Base-by-base conservation (phyloP, 2,113 vertebrate genomes). In the Elaphurus davidianus region DNA sequence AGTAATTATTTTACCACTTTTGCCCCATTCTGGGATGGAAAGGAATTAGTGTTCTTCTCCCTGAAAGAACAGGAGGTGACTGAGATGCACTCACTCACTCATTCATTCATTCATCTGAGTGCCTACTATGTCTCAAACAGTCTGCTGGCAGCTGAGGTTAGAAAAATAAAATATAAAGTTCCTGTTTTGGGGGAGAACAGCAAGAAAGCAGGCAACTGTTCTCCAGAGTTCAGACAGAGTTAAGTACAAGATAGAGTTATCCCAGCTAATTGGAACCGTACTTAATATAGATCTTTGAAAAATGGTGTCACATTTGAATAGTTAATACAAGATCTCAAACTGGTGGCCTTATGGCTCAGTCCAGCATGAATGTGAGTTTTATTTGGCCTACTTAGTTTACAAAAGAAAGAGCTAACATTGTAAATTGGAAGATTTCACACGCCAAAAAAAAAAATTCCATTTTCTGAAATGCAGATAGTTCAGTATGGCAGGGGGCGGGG, bases 161-260 rank as follows among this genome's bases (percentile, higher is more conserved):
- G 86, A 30, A 92, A 94, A 94, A 92, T 83, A 36, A 95, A 90
- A 92, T 36, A 28, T 40, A n/a, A 60, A 93, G 17, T 94, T 91
- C 90, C 45, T n/a, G 13, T 45, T 86, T 96, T 40, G 40, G 91
- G 33, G 13, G 76, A 95, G 2, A 93, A 97, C 57, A 84, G 64
- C 17, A 67, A 60, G 30, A 91, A 84, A 93, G 30, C 87, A 47
- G 43, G 82, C 28, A 79, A 93, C 40, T 83, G 88, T 10, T 74
- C 28, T 33, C 27, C 14, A 59, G 47, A 76, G 67, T 43, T 78
- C 40, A 95, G 30, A 45, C 5, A 45, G 33, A 90, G 23, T 60
- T 78, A 84, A 86, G n/a, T n/a, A 57, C 23, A 74, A 84, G 76
- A 43, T n/a, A 43, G 36, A 43, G 47, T 64, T 87, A 47, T 25